Conservation (phyloP, 2,888 invertebrate genomes). For the Heliconius erato region DNA sequence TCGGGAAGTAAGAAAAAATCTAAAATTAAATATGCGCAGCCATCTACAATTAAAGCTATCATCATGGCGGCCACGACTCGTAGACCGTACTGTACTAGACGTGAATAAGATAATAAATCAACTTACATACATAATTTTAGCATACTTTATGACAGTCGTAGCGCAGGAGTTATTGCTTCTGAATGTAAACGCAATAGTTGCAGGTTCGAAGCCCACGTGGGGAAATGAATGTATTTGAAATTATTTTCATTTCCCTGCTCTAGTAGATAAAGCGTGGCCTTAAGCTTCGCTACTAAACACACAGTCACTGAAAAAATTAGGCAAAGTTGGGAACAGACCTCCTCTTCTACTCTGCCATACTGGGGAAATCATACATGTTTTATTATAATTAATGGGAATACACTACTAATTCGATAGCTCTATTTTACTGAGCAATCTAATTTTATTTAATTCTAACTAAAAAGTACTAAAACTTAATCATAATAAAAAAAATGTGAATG, state of each 20-base stretch:
- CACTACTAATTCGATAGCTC: not conserved
- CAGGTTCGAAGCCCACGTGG: not conserved
- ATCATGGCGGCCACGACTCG: not conserved
- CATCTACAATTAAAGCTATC: not conserved
- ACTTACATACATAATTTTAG: not conserved
- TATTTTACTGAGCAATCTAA: not conserved
- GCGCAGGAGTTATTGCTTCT: not conserved
- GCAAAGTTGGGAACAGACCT: not conserved
- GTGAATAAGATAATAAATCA: not conserved
- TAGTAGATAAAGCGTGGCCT: too few species aligned
- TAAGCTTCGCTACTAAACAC: too few species aligned
- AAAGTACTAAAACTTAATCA: not conserved
- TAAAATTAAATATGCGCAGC: not conserved
- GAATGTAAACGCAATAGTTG: not conserved
- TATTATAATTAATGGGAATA: too few species aligned
- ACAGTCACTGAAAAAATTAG: too few species aligned
- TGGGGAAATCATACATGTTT: not conserved
- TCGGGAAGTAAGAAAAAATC: not conserved
- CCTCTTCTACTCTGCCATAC: not conserved
- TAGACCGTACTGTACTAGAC: not conserved
- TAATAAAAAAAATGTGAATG: not conserved
- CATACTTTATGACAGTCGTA: not conserved
- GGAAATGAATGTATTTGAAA: not conserved
- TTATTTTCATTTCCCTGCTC: not conserved
- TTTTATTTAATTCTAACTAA: not conserved